Conservation (phyloP, 2,888 invertebrate genomes). For the Caenorhabditis sinica region DNA sequence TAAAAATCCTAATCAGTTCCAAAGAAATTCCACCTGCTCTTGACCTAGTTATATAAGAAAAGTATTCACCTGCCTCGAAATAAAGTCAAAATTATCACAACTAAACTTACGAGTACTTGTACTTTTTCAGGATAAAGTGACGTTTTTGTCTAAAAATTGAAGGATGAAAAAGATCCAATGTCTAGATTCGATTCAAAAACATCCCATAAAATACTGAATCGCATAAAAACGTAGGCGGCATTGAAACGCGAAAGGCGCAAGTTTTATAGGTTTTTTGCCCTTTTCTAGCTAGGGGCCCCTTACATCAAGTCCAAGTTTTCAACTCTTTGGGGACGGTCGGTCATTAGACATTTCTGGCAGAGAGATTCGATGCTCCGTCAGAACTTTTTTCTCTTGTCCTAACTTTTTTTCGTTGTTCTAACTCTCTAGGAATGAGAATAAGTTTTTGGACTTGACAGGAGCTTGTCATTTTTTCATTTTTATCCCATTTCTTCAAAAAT, state of each 20-base stretch:
- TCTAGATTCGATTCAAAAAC: constrained; percentile 9
- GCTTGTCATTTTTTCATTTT: constrained; percentile 37
- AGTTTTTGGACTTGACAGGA: constrained; percentile 57
- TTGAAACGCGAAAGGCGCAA: constrained; percentile 29
- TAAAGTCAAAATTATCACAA: not conserved
- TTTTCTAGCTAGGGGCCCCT: constrained; percentile 18
- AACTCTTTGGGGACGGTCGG: constrained; percentile 63
- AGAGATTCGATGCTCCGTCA: constrained; percentile 17
- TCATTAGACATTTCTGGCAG: constrained; percentile 48
- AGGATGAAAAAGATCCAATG: constrained; percentile 40
- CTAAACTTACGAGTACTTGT: not conserved
- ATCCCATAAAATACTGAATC: constrained; percentile 66
- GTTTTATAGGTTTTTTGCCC: constrained; percentile 63
- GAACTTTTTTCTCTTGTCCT: constrained; percentile 32
- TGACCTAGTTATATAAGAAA: not conserved
- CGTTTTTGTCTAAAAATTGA: not conserved
- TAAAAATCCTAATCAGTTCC: not conserved
- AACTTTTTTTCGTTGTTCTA: constrained; percentile 16
- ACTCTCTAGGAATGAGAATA: constrained; percentile 17
- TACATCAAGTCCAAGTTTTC: constrained; percentile 19
- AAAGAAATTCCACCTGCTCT: not conserved
- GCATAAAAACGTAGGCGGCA: constrained; percentile 64
- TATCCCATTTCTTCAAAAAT: constrained; percentile 5
- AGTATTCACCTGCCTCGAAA: not conserved
- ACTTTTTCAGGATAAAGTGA: not conserved